Conservation (phyloP, 23 tunicate species). For the Styela clava region DNA sequence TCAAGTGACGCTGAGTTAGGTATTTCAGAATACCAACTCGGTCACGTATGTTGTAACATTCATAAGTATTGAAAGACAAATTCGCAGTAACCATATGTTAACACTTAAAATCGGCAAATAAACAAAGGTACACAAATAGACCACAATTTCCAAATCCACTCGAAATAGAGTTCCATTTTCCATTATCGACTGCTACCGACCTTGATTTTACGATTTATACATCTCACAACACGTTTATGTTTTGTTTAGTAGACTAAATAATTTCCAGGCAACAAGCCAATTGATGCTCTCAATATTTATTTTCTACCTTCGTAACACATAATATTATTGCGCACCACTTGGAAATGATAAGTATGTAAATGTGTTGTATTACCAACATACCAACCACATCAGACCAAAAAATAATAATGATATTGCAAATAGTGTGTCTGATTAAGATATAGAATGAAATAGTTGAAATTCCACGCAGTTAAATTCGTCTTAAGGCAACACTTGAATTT, state of each 20-base stretch:
- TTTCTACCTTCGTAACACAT: neutral
- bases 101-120: too few relatives aligned
- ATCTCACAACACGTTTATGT: neutral
- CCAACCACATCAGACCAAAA: too few relatives aligned
- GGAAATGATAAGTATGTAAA: too few relatives aligned
- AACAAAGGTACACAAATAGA: too few relatives aligned
- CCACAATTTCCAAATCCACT: neutral
- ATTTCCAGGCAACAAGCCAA: neutral
- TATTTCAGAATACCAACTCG: too few relatives aligned
- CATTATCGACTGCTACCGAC: neutral
- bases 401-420: neutral
- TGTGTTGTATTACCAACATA: too few relatives aligned
- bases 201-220: neutral
- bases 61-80: too few relatives aligned
- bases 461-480: neutral
- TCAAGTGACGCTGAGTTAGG: too few relatives aligned
- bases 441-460: neutral
- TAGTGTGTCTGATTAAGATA: neutral
- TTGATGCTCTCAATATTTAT: neutral
- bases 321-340: too few relatives aligned
- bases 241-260: neutral
- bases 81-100: too few relatives aligned
- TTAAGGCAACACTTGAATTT: neutral
- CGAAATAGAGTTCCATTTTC: neutral
- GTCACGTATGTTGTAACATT: too few relatives aligned